Evolutionary conservation across 1,140 invertebrate species (phyloP).

Genomic region (Polypedilum pembai): DNA sequence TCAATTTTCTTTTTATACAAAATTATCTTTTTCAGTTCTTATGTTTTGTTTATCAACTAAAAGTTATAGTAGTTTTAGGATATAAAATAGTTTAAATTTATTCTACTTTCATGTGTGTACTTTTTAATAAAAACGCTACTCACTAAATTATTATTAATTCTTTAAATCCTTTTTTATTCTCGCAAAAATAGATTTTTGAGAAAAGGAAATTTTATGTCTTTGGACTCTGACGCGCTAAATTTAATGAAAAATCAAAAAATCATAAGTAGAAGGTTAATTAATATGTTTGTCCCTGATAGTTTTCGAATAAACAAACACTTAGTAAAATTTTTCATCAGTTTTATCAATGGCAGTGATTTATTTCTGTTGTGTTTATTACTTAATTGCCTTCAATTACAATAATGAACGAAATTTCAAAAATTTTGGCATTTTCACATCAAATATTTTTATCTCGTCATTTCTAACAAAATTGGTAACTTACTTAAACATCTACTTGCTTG

Average conservation of each 20-base stretch:
- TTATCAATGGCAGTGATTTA: neutral
- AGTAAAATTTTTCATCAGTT: neutral
- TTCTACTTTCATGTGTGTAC: no score
- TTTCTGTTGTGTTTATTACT: neutral
- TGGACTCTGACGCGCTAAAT: neutral
- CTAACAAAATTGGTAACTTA: constrained; percentile 9
- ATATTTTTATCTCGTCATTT: neutral
- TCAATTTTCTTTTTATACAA: constrained; percentile 7
- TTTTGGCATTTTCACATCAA: neutral
- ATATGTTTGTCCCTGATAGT: constrained; percentile 12
- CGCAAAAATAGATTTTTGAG: no score
- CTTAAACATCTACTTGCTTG: neutral
- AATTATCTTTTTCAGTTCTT: constrained; percentile 9
- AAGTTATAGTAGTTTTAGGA: no score
- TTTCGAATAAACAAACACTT: neutral
- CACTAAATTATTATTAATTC: no score
- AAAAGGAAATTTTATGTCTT: neutral
- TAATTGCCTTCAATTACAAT: constrained; percentile 1
- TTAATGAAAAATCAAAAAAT: neutral
- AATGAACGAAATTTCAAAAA: no score
- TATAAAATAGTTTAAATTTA: no score
- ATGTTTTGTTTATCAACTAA: neutral
- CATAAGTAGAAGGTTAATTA: neutral
- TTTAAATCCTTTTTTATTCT: no score
- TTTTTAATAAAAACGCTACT: no score